Conservation (phyloP, 2,888 invertebrate genomes). For the Stenolophus ochropezus region DNA sequence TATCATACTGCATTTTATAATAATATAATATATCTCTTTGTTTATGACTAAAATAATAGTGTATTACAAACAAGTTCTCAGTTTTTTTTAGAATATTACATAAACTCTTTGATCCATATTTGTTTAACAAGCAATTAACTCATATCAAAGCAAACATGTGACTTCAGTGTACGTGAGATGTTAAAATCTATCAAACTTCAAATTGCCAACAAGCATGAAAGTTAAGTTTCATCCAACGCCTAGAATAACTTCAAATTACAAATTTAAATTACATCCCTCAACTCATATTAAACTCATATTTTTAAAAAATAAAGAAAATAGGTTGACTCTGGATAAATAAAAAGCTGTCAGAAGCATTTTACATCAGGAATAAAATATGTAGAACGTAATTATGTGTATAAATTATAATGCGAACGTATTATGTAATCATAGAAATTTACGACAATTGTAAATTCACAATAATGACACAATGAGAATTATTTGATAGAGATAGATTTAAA, state of each 20-base stretch:
- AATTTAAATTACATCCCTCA: slow-evolving; percentile 33
- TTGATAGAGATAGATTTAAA: too few relatives aligned
- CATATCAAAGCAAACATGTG: background rate
- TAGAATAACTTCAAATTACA: slow-evolving; percentile 23
- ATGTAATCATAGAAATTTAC: too few relatives aligned
- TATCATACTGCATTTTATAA: too few relatives aligned
- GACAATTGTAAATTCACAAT: too few relatives aligned
- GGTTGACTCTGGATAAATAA: background rate
- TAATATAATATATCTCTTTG: too few relatives aligned
- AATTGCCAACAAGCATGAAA: slow-evolving; percentile 18
- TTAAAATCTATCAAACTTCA: slow-evolving; percentile 36
- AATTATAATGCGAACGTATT: too few relatives aligned
- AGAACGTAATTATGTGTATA: too few relatives aligned
- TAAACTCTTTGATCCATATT: background rate
- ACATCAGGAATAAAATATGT: too few relatives aligned
- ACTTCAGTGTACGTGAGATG: background rate
- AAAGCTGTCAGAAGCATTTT: background rate
- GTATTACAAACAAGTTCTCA: too few relatives aligned
- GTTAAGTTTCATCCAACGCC: background rate
- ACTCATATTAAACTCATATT: slow-evolving; percentile 10
- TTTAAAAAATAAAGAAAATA: background rate
- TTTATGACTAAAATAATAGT: too few relatives aligned
- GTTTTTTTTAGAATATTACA: too few relatives aligned
- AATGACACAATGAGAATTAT: too few relatives aligned
- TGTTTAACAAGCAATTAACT: slow-evolving; percentile 23